Evolutionary conservation across 23 tunicate species (phyloP), one percentile per base, ranked within the genome.

Genomic region (Trididemnum clinides): DNA sequence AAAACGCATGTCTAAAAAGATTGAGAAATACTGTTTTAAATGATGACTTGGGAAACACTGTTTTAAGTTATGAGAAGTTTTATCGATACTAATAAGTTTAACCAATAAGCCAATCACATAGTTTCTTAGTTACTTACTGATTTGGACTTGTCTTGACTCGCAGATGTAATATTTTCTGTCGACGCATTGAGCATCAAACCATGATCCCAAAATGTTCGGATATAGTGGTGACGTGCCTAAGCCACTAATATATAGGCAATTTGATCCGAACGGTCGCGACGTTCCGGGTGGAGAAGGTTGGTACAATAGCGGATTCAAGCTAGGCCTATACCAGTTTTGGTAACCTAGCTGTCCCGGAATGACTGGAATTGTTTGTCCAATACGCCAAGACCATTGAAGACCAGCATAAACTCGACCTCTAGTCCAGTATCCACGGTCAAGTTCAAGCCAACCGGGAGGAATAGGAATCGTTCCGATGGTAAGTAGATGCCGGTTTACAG

Each of bases 381-480:
- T 72, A 23, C 3, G 31, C 91, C 91, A 87, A 23, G 33, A 7
- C 91, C 91, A 87, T 1, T 29, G 12, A 0, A 85, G 85, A 34
- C 80, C 91, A 1, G 0, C 38, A 18, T 21, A 36, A n/a, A 80
- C 38, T 19, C 64, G 66, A 33, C 91, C 91, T 4, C 81, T 85
- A 37, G 80, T 25, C 91, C 91, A 87, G 39, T 87, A 87, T 27
- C 91, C 91, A 34, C 80, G 80, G 1, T 71, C 86, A 34, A 66
- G 34, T 5, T 33, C 20, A 36, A 26, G n/a, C 18, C 35, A 81
- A 85, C 91, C 80, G 4, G 5, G 25, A 58, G 50, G 72, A n/a
- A 15, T 28, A 34, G 34, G 57, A 36, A 87, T 15, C 0, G 33
- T 58, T 21, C 91, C 91, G 23, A 87, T 87, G 2, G 33, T 81